Conservation (phyloP, 2,113 vertebrate species). For the Protobothrops flavoviridis region DNA sequence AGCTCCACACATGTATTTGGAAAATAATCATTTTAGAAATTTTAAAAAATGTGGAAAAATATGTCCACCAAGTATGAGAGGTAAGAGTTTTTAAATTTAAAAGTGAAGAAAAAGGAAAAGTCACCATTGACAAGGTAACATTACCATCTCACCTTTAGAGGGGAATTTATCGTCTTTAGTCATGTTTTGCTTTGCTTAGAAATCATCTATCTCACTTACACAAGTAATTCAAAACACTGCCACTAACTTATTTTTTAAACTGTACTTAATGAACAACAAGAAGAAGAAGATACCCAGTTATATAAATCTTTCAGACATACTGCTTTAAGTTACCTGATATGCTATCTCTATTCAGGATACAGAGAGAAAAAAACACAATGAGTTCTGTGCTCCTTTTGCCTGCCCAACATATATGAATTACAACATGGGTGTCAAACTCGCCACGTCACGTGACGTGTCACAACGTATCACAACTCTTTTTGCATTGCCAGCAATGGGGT, state of each 20-base stretch:
- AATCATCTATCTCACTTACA: neutral
- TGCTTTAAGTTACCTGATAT: neutral
- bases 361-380: neutral
- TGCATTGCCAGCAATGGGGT: no score
- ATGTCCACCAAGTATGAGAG: neutral
- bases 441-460: no score
- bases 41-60: neutral
- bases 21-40: neutral
- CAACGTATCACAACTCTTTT: no score
- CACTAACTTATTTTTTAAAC: neutral
- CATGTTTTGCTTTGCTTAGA: neutral
- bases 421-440: neutral
- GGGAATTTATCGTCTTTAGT: neutral
- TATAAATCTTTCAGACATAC: neutral
- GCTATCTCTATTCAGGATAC: neutral
- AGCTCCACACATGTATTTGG: neutral
- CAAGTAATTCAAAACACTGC: neutral
- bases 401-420: neutral
- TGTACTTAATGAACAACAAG: neutral
- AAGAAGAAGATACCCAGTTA: neutral
- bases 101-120: neutral
- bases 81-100: neutral
- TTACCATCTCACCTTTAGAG: neutral
- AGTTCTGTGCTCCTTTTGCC: neutral
- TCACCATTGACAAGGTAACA: neutral